Evolutionary conservation across 2,113 vertebrate genomes (phyloP), one percentile per base, ranked within the genome.

Genomic region (Rhinolophus ferrumequinum): DNA sequence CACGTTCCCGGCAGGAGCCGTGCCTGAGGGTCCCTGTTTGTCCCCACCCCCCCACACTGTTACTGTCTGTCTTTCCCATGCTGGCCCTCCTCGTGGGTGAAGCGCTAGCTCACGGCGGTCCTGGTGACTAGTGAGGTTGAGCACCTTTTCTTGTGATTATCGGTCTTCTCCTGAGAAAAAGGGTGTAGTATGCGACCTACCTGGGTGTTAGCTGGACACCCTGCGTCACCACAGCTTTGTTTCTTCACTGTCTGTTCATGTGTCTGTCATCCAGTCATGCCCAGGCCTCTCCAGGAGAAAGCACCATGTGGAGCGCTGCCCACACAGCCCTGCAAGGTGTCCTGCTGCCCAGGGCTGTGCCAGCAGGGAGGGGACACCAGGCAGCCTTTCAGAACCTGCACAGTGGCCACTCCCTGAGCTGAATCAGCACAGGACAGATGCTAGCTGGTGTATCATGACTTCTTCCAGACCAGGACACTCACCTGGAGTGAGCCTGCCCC

Each of bases 321-420:
- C 0, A 0, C 38, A 26, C 41, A 64, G 66, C 66, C 28, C 19
- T 50, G 7, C 24, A 8, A 35, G 56, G 33, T 7, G 16, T 28
- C 50, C 75, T 19, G 15, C 58, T 47, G n/a, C 35, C 12, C 66
- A 16, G 92, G 81, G 52, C 69, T 18, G 0, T 0, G 6, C 19
- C 5, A 2, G 13, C 0, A 1, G 30, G 54, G 56, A 44, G 14
- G 8, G 79, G 30, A 11, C 33, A 41, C 79, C 19, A 2, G 19
- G 11, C 54, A 22, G 35, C 16, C 70, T 67, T 44, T 14, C 38
- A 14, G 58, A 16, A 52, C 50, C 2, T 62, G 60, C 50, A 28
- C 30, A 1, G 0, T 4, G 0, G 18, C 3, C 0, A 0, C 12
- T 30, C n/a, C 90, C 67, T 38, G 13, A 50, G 19, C 6, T 24